Evolutionary conservation across 2,113 vertebrate genomes (phyloP).

Genomic region (Apistogramma diplotaenia): DNA sequence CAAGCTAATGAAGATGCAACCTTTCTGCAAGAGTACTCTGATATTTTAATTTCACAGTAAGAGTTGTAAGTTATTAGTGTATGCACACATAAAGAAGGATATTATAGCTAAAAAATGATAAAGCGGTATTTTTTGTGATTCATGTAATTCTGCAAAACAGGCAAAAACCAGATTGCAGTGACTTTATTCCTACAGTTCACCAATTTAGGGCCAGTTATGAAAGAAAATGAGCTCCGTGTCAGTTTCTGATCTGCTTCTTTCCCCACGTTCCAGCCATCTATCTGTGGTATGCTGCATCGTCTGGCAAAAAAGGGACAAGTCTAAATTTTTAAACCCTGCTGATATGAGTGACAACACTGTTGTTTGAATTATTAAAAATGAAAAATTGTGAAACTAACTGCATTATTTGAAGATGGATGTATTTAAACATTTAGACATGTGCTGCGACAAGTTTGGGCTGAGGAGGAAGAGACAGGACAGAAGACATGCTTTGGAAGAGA

Average conservation of each 20-base stretch:
- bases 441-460: no score
- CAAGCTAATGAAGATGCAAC: not conserved
- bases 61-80: no score
- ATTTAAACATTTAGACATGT: no score
- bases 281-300: rapidly evolving
- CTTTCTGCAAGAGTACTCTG: rapidly evolving
- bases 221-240: not conserved
- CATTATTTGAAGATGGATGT: no score
- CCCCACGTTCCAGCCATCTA: not conserved
- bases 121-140: no score
- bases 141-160: not conserved
- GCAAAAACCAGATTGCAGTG: not conserved
- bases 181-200: not conserved
- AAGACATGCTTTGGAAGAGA: no score
- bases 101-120: no score
- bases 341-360: not conserved
- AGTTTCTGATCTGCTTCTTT: not conserved
- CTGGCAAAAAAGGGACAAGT: no score
- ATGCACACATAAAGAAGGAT: no score
- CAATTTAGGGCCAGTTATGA: not conserved
- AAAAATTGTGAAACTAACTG: no score
- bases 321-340: not conserved
- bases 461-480: no score
- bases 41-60: rapidly evolving
- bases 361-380: not conserved